Base-by-base conservation (phyloP, 23 tunicate genomes). In the Halocynthia aurantium region DNA sequence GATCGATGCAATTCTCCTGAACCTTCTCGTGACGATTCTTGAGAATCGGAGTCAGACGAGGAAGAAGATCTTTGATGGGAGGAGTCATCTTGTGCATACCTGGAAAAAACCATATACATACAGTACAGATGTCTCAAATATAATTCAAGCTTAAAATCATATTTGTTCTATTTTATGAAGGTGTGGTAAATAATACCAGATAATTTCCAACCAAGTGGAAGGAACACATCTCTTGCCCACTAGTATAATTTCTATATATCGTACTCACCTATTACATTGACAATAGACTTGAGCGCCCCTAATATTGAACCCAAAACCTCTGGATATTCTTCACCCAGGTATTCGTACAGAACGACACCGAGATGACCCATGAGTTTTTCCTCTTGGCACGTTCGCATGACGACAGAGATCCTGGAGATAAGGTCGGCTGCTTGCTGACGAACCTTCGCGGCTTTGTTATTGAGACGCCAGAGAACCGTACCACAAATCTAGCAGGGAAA, bases 1-100 rank as follows among this genome's bases (percentile, higher is more conserved):
- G 70, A 80, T 96, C 99, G 64, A 96, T 96, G 81, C 99, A 96
- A 68, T 96, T 96, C 77, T 96, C 99, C 73, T 96, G 99, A 51
- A 96, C 99, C 51, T 96, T 96, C 69, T 96, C 99, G 73, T 96
- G 99, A n/a, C 99, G 56, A 77, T 96, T 96, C 78, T 96, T 96
- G 75, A 96, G 78, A 71, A 96, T 96, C 6, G 99, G 99, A 56
- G 99, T 96, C 50, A 96, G 86, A 18, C 99, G 88, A 7, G 99
- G 99, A 8, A 96, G 86, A 10, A 96, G 84, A 82, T 96, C 99
- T 70, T 89, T 89, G 80, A 96, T 96, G 8, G 99, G 99, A 49
- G 99, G 99, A 0, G 93, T 86, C 99, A 96, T 96, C 75, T 96
- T 96, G 77, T 96, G 93, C 99, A 96, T 96, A 75, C 99, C 94